Conservation (phyloP, 2,797 vertebrate species). For the Pristis pectinata region DNA sequence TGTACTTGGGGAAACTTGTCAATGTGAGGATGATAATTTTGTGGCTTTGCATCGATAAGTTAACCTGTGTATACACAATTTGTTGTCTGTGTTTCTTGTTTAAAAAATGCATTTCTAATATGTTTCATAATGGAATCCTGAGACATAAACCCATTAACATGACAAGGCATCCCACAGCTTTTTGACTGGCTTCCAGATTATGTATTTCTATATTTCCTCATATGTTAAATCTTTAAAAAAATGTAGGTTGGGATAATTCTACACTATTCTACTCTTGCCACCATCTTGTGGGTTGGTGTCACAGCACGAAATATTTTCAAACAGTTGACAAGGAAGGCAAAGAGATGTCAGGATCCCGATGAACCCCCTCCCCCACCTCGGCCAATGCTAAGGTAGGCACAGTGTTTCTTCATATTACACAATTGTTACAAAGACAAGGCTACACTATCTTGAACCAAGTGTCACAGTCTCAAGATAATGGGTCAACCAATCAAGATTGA, state of each 20-base stretch:
- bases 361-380: slow-evolving; percentile 86
- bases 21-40: background rate
- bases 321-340: slow-evolving; percentile 87
- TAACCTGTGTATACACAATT: background rate
- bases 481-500: no score
- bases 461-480: no score
- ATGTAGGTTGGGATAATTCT: slow-evolving; percentile 86
- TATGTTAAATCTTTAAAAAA: slow-evolving; percentile 38
- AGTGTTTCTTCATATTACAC: background rate
- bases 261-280: slow-evolving; percentile 92
- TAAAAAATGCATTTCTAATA: background rate
- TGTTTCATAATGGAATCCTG: background rate
- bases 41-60: background rate
- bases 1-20: background rate
- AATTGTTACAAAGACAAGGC: background rate
- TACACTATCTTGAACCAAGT: no score
- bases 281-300: slow-evolving; percentile 88
- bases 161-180: background rate
- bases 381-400: slow-evolving; percentile 85
- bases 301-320: slow-evolving; percentile 96
- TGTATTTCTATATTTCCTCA: background rate
- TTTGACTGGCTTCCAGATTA: background rate
- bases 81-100: background rate
- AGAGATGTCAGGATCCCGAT: slow-evolving; percentile 85
- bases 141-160: background rate